Base-by-base conservation (phyloP, 2,888 invertebrate species). In the Campaea margaritaria region DNA sequence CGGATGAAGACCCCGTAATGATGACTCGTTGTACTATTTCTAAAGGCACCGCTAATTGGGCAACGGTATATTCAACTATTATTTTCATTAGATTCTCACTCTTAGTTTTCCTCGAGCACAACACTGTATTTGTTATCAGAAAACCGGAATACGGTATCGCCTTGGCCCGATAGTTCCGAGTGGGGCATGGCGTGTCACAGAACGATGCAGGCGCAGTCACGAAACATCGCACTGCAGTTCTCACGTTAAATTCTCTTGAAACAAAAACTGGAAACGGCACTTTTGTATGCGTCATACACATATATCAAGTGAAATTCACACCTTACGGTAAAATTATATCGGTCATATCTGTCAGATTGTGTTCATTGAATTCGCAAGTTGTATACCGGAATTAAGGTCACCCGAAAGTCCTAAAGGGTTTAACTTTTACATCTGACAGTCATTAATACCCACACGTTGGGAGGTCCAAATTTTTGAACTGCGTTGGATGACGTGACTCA, bases 181-280 rank as follows among this genome's bases (percentile, higher is more conserved):
- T 86, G 78, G n/a, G n/a, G 83, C 83, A 84, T 91, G 81, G 89
- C 91, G 88, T 91, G 91, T 88, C 86, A 81, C 81, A 75, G 73
- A 68, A 68, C 76, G 81, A 69, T 63, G 49, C 54, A 78, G 74
- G 83, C 80, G 74, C 80, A 80, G 85, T 90, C 90, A 90, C 89
- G 90, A 89, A 85, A 76, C 73, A 74, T 73, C 76, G 51, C 48
- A 55, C 61, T 57, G 39, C 46, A 45, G 53, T 58, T 62, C 65
- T 65, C 67, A 65, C 67, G 60, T 65, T 48, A 57, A 68, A 64
- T 59, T 42, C 27, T 14, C 59, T 63, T 59, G 59, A 28, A 50
- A 47, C 15, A 50, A 41, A 38, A 54, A 46, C 45, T 54, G 54
- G 34, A 45, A 31, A 49, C 47, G 39, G 34, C 48, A 43, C 21